Base-by-base conservation (phyloP, 2,113 vertebrate species). In the Platichthys flesus region DNA sequence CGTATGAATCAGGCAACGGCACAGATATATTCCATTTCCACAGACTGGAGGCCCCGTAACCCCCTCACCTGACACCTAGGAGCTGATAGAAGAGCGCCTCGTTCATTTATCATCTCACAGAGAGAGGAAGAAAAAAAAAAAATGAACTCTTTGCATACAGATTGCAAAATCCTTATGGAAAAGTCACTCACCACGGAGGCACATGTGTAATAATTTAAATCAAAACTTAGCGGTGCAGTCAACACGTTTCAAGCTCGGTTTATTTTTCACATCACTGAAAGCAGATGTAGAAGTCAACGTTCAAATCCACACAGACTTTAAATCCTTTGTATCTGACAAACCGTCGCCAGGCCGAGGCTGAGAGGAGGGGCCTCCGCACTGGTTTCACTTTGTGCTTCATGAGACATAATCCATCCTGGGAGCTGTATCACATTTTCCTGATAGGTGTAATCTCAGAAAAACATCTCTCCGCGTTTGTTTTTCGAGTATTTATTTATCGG, bases 191-290 rank as follows among this genome's bases (percentile, higher is more conserved):
- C 65, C 74, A 70, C 55, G 76, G 63, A 81, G 74, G 24, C 79
- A 58, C 73, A 87, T 87, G 83, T 90, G 83, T 13, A 74, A 76
- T 83, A 49, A 85, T 86, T 79, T 71, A 83, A 81, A 83, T 87
- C 66, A 71, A 76, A 88, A 87, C 62, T 57, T 59, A 51, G 54
- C 3, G 59, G 35, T 47, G 72, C 64, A 64, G 82, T 84, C 82
- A 72, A 59, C 67, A 71, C 54, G 78, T 85, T 84, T 85, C 62
- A 76, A 74, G 80, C 84, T 65, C 45, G 66, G 78, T 83, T 86
- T 78, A 55, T 78, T 87, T 85, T 42, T 40, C 31, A 40, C 57
- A 58, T 78, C 76, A 37, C 56, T n/a, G 52, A 21, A 2, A 63
- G 60, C 66, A 83, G 68, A 82, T 79, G 67, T 42, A 63, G 37